Evolutionary conservation across 2,113 vertebrate species (phyloP), one percentile per base, ranked within the genome.

Genomic region (Columbina picui): DNA sequence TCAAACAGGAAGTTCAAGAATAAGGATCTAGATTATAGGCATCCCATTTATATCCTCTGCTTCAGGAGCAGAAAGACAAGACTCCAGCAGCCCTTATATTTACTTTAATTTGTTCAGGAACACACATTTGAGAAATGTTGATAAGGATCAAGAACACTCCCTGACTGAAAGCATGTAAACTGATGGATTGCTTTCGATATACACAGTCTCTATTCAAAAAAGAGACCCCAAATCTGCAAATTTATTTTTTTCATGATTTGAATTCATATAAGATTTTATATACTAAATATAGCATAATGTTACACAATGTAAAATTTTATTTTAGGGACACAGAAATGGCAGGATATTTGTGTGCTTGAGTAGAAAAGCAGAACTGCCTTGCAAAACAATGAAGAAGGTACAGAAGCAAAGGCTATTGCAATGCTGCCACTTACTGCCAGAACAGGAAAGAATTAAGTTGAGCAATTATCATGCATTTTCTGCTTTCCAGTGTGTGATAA

Each of bases 391-490:
- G 88, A 84, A 77, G 41, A 63, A 61, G 53, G 43, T 2, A 36
- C 0, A 6, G 34, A 83, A 80, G 53, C 50, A 69, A 92, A 95
- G 36, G 22, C 55, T 93, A 38, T 52, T 95, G 79, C 90, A 94
- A 80, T 86, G 82, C 95, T 97, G 95, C 88, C 94, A 77, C 94
- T 95, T 93, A 74, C 95, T 93, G 92, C 76, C 79, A 77, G 84
- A 86, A 95, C 22, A 59, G 45, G 55, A 90, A 69, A 90, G 49
- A 68, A 25, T 21, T 76, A 43, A 34, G 57, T 18, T 69, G n/a
- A 56, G 50, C 50, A 87, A 49, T 52, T n/a, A 47, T 12, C 22
- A 45, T 12, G 17, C 6, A 16, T 11, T 57, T 90, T 60, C 57
- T 45, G 53, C n/a, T 80, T 93, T 83, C 45, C 47, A 61, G 20